Evolutionary conservation across 2,113 vertebrate species (phyloP).

Genomic region (Mastomys coucha): DNA sequence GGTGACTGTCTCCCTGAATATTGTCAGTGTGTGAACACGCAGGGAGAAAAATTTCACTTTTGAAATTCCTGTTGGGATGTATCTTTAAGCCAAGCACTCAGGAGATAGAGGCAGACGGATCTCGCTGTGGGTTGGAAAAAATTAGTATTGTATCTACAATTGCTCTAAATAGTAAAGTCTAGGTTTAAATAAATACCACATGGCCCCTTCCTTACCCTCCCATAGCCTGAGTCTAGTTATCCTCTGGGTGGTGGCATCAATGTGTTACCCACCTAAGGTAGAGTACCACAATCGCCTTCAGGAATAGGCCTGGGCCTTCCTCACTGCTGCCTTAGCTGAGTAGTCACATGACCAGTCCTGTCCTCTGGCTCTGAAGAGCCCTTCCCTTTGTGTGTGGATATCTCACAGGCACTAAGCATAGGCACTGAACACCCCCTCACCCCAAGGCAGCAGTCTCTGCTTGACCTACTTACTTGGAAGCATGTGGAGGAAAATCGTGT

Average conservation of each 20-base stretch:
- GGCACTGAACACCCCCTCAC: background rate
- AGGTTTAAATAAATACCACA: background rate
- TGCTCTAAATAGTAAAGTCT: background rate
- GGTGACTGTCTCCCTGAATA: too few relatives aligned
- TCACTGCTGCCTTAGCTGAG: background rate
- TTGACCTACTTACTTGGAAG: background rate
- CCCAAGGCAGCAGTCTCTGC: background rate
- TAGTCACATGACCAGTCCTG: background rate
- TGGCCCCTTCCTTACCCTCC: background rate
- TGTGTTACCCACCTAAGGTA: background rate
- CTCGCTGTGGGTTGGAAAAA: background rate
- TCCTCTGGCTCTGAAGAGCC: background rate
- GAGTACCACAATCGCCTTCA: background rate
- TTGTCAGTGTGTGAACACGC: accelerated
- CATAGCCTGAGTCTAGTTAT: too few relatives aligned
- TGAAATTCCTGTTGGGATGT: background rate
- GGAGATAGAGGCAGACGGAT: background rate
- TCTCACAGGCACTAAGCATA: background rate
- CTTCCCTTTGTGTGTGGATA: background rate
- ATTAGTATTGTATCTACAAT: background rate
- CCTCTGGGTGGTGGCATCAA: background rate
- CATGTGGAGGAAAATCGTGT: background rate
- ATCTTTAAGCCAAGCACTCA: background rate
- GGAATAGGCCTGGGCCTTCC: background rate
- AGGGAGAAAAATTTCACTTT: background rate